Base-by-base conservation (phyloP, 1,140 invertebrate genomes). In the Caenorhabditis briggsae region DNA sequence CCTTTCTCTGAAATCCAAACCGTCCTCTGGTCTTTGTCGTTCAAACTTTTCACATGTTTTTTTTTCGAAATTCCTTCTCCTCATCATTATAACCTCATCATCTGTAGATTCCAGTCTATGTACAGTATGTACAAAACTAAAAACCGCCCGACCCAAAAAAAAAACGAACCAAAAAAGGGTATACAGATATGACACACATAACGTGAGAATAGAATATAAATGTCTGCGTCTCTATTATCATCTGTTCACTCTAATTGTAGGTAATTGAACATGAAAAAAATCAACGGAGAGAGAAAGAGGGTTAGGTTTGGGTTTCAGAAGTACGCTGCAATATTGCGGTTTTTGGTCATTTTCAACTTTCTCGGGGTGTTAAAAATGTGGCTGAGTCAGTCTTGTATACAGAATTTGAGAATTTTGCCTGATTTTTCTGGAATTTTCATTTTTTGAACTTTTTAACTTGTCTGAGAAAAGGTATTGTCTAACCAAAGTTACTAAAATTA, bases 181-280 rank as follows among this genome's bases (percentile, higher is more conserved):
- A 59, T 59, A 59, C 33, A 64, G 23, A 46, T 70, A 70, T 70
- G 64, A 70, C 64, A 70, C 64, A 70, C 64, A 48, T 70, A 70
- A 14, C 64, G 64, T 70, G 64, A 70, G 64, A 70, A 41, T 46
- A 70, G 33, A 59, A 70, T 70, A 70, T 41, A 70, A 46, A 70
- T 70, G 41, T 70, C 64, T 70, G 64, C 64, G 41, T 70, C 64
- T 70, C 64, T 70, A 16, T 46, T 46, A 11, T 18, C 9, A 11
- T 70, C 64, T 46, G 11, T 61, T 70, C 11, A 20, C 64, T 46
- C 64, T 70, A 70, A 70, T 70, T 46, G 14, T n/a, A 61, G 64
- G 64, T 70, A 70, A 70, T 70, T 70, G 64, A 70, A 70, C 11
- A 2, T 33, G n/a, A 70, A 43, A 70, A 25, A 33, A 25, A 33